phyloP scores from a whole-genome alignment of 2,797 vertebrate species.

The Lophotriccus pileatus region DNA sequence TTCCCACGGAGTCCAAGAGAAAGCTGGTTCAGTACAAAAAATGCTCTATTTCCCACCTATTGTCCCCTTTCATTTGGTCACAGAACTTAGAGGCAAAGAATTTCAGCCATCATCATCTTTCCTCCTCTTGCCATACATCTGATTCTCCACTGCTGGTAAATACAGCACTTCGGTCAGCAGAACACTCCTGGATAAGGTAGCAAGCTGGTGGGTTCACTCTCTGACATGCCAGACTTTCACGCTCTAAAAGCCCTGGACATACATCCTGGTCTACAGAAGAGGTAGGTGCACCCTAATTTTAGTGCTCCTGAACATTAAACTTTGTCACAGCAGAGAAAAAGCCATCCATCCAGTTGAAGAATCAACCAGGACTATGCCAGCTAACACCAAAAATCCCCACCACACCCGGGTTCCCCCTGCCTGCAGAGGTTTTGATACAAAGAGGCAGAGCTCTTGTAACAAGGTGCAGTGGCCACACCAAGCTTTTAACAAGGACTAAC shows the following conservation, averaged over 20 bases:
- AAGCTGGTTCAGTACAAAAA: neutral
- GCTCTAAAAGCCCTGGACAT: neutral
- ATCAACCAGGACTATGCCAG: neutral
- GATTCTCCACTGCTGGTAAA: neutral
- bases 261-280: neutral
- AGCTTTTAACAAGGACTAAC: neutral
- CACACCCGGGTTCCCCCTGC: neutral
- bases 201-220: neutral
- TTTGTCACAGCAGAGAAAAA: neutral
- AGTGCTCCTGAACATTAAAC: neutral
- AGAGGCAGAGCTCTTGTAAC: neutral
- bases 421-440: neutral
- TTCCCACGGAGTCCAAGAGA: neutral
- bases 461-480: neutral
- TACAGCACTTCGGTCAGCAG: neutral
- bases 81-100: neutral
- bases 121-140: fast-evolving
- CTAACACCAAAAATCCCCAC: neutral
- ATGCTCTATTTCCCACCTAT: neutral
- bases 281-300: neutral
- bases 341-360: neutral
- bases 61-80: neutral
- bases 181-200: neutral
- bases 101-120: neutral
- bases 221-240: neutral